These are phyloP conservation scores for Edolisoma coerulescens DNA, from an alignment of 2,113 vertebrate species.

Conservation along the genomic window DNA sequence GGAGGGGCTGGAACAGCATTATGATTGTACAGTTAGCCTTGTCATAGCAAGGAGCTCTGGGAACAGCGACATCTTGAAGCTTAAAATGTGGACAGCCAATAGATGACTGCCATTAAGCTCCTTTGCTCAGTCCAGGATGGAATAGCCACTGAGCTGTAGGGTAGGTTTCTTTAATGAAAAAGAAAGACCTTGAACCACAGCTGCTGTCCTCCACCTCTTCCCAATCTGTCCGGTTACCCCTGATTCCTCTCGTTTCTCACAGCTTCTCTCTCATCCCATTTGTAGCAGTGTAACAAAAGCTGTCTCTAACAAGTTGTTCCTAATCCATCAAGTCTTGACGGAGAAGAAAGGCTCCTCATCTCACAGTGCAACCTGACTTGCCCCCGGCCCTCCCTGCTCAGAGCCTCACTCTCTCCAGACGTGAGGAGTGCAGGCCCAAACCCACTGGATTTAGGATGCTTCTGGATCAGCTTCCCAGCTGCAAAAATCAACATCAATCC, in stretches of 20 bases:
- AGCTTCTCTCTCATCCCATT: background rate
- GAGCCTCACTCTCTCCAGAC: background rate
- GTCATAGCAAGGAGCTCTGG: slow-evolving; percentile 61
- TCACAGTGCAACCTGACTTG: background rate
- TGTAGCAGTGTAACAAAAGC: slow-evolving; percentile 28
- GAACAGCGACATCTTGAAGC: slow-evolving; percentile 55
- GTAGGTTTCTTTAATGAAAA: slow-evolving; percentile 27
- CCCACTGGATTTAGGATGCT: background rate
- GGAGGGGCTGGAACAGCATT: slow-evolving; percentile 39
- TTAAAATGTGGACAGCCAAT: slow-evolving; percentile 59
- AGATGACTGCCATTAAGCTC: slow-evolving; percentile 73
- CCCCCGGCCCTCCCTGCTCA: background rate
- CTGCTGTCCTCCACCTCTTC: slow-evolving; percentile 2
- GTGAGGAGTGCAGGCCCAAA: background rate
- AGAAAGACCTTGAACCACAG: slow-evolving; percentile 60
- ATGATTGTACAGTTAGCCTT: slow-evolving; percentile 71
- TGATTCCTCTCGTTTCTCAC: background rate
- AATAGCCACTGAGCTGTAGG: background rate
- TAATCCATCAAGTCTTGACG: slow-evolving; percentile 6
- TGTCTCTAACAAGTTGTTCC: background rate
- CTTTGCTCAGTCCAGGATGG: slow-evolving; percentile 45
- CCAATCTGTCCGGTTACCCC: background rate
- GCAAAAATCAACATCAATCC: background rate
- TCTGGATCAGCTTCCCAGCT: background rate
- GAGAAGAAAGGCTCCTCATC: background rate